phyloP scores from a whole-genome alignment of 2,113 vertebrate species.

The Tenebrosternarchus preto region DNA sequence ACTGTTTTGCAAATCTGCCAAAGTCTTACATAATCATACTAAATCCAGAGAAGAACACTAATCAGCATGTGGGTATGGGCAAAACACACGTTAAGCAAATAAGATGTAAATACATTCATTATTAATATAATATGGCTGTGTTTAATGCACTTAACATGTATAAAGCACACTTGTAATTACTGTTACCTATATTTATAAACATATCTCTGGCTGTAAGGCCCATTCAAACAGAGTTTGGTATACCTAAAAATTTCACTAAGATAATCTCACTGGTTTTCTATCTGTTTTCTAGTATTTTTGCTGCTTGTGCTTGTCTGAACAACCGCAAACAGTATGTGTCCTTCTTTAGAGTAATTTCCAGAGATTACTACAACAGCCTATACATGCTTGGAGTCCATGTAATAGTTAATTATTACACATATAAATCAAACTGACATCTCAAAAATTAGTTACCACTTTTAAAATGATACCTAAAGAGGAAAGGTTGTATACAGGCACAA shows the following conservation, averaged over 20 bases:
- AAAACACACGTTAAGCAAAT: conserved; percentile 14
- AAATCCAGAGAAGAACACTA: conserved; percentile 57
- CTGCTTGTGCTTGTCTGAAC: conserved; percentile 73
- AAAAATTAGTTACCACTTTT: conserved; percentile 73
- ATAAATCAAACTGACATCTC: conserved; percentile 73
- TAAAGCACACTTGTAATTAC: not conserved
- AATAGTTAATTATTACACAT: conserved; percentile 73
- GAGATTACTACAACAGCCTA: conserved; percentile 70
- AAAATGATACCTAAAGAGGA: conserved; percentile 59
- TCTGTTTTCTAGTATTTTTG: conserved; percentile 63
- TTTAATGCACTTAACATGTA: not conserved
- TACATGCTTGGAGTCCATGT: conserved; percentile 73
- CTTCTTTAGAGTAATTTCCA: conserved; percentile 74
- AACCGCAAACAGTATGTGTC: conserved; percentile 65
- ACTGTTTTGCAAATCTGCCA: conserved; percentile 56
- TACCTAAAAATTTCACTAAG: conserved; percentile 23
- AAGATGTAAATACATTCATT: not conserved
- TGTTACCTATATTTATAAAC: not conserved
- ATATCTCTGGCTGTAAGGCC: not conserved
- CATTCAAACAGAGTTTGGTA: not conserved
- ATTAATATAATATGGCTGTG: not conserved
- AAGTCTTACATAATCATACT: conserved; percentile 61
- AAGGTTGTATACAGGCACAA: conserved; percentile 34
- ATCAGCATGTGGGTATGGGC: conserved; percentile 54
- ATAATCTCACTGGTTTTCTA: conserved; percentile 72